phyloP scores from a whole-genome alignment of 1,140 invertebrate species.

The Drosophila novamexicana region DNA sequence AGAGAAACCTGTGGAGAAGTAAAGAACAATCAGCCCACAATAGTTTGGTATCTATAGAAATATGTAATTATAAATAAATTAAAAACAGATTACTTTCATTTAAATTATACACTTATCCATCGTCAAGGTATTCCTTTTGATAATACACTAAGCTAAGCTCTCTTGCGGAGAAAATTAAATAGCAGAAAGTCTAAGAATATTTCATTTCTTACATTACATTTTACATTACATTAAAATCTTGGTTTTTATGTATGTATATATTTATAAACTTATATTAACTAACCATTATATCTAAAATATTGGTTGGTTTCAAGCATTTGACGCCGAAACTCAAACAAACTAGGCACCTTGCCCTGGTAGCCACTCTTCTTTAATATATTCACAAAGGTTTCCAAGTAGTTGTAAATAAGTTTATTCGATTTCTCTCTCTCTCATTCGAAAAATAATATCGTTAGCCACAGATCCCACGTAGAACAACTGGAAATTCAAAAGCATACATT shows the following conservation, averaged over 20 bases:
- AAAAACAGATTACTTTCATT: no score
- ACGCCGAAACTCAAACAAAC: slow-evolving; percentile 20
- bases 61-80: no score
- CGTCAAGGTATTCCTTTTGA: slow-evolving; percentile 9
- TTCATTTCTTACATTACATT: no score
- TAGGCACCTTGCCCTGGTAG: slow-evolving; percentile 17
- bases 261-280: neutral
- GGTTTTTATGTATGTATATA: neutral
- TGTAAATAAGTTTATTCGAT: slow-evolving; percentile 35
- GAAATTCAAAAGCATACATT: slow-evolving; percentile 46
- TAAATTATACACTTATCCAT: neutral
- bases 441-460: slow-evolving; percentile 43
- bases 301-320: slow-evolving; percentile 24
- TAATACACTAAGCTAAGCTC: neutral
- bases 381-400: slow-evolving; percentile 36
- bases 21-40: no score
- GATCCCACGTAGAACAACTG: slow-evolving; percentile 41
- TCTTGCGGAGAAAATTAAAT: slow-evolving; percentile 3
- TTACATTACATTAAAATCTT: neutral
- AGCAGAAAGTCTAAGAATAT: neutral
- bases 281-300: neutral
- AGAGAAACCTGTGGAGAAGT: neutral
- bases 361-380: slow-evolving; percentile 33
- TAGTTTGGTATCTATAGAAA: no score
- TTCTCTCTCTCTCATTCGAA: slow-evolving; percentile 14